phyloP scores from a whole-genome alignment of 2,113 vertebrate genomes.

The Cyanoramphus novaezelandiae region DNA sequence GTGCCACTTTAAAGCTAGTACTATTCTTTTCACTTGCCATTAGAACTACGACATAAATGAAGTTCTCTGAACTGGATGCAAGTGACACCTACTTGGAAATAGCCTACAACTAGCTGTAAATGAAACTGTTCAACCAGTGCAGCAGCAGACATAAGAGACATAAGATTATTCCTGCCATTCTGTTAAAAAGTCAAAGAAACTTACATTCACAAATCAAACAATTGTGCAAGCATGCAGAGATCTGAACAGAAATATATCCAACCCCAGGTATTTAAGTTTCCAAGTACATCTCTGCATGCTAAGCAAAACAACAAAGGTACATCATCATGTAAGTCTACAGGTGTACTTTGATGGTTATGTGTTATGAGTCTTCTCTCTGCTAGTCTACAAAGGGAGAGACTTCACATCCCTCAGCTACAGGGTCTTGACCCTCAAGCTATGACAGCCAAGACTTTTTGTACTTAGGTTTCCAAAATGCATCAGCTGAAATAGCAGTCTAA shows the following conservation, averaged over 20 bases:
- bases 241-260: background rate
- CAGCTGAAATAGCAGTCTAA: background rate
- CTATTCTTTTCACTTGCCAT: background rate
- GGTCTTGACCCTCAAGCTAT: background rate
- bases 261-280: background rate
- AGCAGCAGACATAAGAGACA: rapidly evolving
- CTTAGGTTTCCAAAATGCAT: background rate
- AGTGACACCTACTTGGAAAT: background rate
- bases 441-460: background rate
- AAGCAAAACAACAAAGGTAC: background rate
- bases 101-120: background rate
- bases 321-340: background rate
- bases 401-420: background rate
- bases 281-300: rapidly evolving
- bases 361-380: background rate
- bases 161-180: background rate
- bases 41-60: background rate
- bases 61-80: background rate
- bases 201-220: background rate
- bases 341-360: background rate
- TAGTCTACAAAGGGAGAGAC: background rate
- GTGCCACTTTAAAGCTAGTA: background rate
- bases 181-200: background rate
- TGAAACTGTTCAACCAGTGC: background rate
- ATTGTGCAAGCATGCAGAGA: background rate